These are phyloP conservation scores for Choristoneura rosaceana DNA, from an alignment of 2,888 invertebrate genomes.

Conservation along the genomic window DNA sequence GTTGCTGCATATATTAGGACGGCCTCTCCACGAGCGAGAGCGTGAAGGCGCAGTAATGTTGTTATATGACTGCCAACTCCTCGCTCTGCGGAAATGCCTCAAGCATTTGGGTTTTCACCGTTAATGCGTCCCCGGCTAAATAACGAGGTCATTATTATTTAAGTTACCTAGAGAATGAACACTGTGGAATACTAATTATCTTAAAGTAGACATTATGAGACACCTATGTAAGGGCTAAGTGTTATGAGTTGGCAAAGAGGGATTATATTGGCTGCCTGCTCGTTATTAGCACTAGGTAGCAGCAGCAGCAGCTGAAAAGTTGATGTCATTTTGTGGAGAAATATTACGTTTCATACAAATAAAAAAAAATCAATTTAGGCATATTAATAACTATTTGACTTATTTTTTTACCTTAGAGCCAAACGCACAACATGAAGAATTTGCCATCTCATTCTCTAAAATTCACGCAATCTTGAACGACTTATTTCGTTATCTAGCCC, in stretches of 20 bases:
- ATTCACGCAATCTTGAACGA: too few relatives aligned
- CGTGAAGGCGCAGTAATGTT: conserved; percentile 23
- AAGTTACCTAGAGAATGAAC: conserved; percentile 33
- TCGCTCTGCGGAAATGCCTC: conserved; percentile 29
- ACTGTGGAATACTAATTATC: conserved; percentile 32
- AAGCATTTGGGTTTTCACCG: conserved; percentile 27
- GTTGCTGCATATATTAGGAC: conserved; percentile 30
- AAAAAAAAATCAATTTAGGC: too few relatives aligned
- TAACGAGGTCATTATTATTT: conserved; percentile 39
- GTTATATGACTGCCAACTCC: conserved; percentile 29
- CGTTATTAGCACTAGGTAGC: conserved; percentile 1
- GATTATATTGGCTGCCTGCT: not conserved
- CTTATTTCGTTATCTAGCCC: too few relatives aligned
- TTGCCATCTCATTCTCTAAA: too few relatives aligned
- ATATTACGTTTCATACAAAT: not conserved
- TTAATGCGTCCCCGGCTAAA: conserved; percentile 32
- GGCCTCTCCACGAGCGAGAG: not conserved
- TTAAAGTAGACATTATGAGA: conserved; percentile 33
- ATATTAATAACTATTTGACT: too few relatives aligned
- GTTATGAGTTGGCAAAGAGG: conserved; percentile 14
- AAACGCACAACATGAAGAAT: too few relatives aligned
- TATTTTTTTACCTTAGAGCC: too few relatives aligned
- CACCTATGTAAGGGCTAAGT: conserved; percentile 23
- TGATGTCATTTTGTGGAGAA: not conserved
- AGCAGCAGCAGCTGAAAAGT: not conserved